phyloP scores from a whole-genome alignment of 2,888 invertebrate genomes.

The Nomada ferruginata region DNA sequence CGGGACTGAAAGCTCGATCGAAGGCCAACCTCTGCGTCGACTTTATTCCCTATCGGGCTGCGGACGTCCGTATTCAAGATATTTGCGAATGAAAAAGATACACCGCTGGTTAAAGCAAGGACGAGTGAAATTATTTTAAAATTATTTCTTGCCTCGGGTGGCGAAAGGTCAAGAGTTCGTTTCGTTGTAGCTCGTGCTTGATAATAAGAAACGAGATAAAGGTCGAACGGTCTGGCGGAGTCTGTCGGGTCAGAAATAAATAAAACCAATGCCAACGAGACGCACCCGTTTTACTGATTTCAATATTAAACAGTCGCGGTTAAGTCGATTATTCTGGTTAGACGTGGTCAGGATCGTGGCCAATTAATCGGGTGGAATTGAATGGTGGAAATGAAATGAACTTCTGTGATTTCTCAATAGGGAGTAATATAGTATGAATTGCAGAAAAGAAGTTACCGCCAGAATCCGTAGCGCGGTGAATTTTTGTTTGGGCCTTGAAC shows the following conservation, averaged over 20 bases:
- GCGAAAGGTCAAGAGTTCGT: constrained; percentile 33
- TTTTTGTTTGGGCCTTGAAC: not conserved
- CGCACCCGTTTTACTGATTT: not conserved
- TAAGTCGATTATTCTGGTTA: not conserved
- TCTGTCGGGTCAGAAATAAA: constrained; percentile 14
- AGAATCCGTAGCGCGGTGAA: no score
- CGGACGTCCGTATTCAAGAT: not conserved
- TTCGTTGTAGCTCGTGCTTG: not conserved
- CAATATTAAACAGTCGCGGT: constrained; percentile 1
- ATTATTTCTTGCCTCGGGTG: constrained; percentile 20
- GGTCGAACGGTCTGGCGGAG: constrained; percentile 1
- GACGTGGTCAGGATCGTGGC: not conserved
- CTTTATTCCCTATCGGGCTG: constrained; percentile 1
- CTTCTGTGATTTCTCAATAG: not conserved
- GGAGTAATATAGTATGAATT: not conserved
- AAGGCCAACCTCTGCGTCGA: not conserved
- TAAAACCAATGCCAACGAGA: constrained; percentile 7
- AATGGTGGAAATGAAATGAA: not conserved
- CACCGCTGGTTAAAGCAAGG: constrained; percentile 4
- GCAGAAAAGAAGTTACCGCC: not conserved
- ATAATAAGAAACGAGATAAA: constrained; percentile 28
- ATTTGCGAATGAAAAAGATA: not conserved
- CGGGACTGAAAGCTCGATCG: not conserved
- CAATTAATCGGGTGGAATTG: not conserved
- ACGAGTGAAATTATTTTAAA: constrained; percentile 37